Evolutionary conservation across 1,140 invertebrate genomes (phyloP).

Genomic region (Chelonus insularis): DNA sequence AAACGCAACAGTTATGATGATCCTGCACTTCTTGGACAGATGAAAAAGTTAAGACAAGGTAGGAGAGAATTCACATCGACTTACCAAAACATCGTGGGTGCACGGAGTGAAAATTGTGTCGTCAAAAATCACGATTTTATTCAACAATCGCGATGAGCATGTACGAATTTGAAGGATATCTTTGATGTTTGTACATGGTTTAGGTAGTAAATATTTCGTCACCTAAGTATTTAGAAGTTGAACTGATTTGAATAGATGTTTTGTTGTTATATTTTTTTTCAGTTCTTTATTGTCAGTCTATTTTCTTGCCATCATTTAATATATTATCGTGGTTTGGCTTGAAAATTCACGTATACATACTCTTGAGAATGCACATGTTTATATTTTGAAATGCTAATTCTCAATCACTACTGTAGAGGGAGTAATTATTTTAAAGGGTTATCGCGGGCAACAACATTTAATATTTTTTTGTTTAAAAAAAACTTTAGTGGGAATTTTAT

Average conservation of each 20-base stretch:
- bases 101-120: slow-evolving; percentile 5
- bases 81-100: not conserved
- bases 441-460: not conserved
- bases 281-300: too few relatives aligned
- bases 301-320: not conserved
- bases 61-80: slow-evolving; percentile 29
- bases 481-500: not conserved
- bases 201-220: too few relatives aligned
- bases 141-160: not conserved
- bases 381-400: slow-evolving; percentile 7
- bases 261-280: too few relatives aligned
- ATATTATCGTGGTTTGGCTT: not conserved
- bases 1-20: slow-evolving; percentile 39
- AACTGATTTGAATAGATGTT: too few relatives aligned
- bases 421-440: too few relatives aligned
- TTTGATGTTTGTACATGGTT: too few relatives aligned
- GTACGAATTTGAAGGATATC: too few relatives aligned
- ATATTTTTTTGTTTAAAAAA: not conserved
- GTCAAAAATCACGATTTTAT: slow-evolving; percentile 1
- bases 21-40: not conserved
- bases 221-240: too few relatives aligned
- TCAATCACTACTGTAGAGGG: slow-evolving; percentile 3
- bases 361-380: not conserved
- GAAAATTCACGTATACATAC: not conserved
- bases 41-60: slow-evolving; percentile 42